Evolutionary conservation across 1,140 invertebrate species (phyloP).

Genomic region (Chrysoperla carnea): DNA sequence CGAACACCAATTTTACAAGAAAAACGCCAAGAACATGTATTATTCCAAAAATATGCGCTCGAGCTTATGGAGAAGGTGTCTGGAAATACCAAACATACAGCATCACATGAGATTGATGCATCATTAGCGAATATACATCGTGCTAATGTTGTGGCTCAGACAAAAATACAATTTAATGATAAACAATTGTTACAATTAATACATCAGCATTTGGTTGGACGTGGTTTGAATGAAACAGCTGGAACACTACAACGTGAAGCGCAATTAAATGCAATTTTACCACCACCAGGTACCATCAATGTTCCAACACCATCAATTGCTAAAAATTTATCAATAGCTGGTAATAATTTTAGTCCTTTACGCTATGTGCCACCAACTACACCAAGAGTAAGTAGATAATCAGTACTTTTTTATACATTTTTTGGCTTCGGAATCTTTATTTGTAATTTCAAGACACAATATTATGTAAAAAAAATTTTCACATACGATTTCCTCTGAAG

Average conservation of each 20-base stretch:
- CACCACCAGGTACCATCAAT: slow-evolving; percentile 23
- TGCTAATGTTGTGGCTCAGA: slow-evolving; percentile 91
- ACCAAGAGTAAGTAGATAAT: slow-evolving; percentile 17
- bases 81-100: slow-evolving; percentile 72
- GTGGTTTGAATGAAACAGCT: slow-evolving; percentile 59
- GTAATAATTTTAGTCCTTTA: slow-evolving; percentile 20
- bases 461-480: too few species aligned
- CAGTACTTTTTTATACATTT: too few species aligned
- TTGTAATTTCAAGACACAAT: too few species aligned
- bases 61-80: slow-evolving; percentile 82
- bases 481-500: too few species aligned
- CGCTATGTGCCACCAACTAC: slow-evolving; percentile 29
- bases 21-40: slow-evolving; percentile 84
- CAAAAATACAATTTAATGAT: slow-evolving; percentile 84
- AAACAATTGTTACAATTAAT: slow-evolving; percentile 85
- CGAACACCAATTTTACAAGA: slow-evolving; percentile 92
- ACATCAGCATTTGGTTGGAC: slow-evolving; percentile 64
- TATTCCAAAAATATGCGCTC: slow-evolving; percentile 89
- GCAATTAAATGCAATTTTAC: slow-evolving; percentile 25
- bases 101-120: slow-evolving; percentile 54
- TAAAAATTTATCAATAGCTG: background rate
- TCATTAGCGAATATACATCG: slow-evolving; percentile 71
- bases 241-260: slow-evolving; percentile 59
- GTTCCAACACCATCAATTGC: slow-evolving; percentile 26
- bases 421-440: background rate